These are phyloP conservation scores for Metalampra italica DNA, from an alignment of 2,888 invertebrate species.

Conservation along the genomic window DNA sequence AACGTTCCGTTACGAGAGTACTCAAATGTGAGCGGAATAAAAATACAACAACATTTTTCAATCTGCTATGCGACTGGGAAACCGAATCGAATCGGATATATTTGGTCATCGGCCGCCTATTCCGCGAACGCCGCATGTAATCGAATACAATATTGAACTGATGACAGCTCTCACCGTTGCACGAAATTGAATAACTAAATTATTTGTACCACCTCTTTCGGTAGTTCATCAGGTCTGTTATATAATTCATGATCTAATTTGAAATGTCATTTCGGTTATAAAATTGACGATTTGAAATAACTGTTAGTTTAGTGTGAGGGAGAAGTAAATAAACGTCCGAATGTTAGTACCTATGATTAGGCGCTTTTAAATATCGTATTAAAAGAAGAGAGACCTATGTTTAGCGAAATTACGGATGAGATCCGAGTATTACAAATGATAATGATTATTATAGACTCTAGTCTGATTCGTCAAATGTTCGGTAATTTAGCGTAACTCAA, in stretches of 20 bases:
- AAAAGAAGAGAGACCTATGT: no score
- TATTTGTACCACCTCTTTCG: slow-evolving; percentile 30
- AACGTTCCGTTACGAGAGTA: not conserved
- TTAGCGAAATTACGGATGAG: no score
- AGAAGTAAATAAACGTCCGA: not conserved
- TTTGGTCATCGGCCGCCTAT: slow-evolving; percentile 46
- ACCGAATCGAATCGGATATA: slow-evolving; percentile 48
- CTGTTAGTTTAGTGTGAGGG: not conserved
- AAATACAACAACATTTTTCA: slow-evolving; percentile 37
- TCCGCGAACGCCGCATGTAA: slow-evolving; percentile 53
- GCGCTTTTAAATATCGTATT: no score
- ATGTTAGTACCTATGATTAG: no score
- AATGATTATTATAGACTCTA: no score
- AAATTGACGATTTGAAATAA: not conserved
- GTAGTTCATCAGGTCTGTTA: slow-evolving; percentile 3
- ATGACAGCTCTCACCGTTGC: slow-evolving; percentile 35
- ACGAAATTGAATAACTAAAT: slow-evolving; percentile 39
- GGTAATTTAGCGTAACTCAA: no score
- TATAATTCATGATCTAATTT: not conserved
- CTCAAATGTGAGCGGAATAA: slow-evolving; percentile 14
- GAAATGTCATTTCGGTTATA: not conserved
- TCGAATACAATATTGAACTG: slow-evolving; percentile 50
- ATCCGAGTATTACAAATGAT: no score
- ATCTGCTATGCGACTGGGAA: slow-evolving; percentile 36
- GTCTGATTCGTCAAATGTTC: no score